Conservation (phyloP, 2,888 invertebrate genomes). For the Eupithecia exiguata region DNA sequence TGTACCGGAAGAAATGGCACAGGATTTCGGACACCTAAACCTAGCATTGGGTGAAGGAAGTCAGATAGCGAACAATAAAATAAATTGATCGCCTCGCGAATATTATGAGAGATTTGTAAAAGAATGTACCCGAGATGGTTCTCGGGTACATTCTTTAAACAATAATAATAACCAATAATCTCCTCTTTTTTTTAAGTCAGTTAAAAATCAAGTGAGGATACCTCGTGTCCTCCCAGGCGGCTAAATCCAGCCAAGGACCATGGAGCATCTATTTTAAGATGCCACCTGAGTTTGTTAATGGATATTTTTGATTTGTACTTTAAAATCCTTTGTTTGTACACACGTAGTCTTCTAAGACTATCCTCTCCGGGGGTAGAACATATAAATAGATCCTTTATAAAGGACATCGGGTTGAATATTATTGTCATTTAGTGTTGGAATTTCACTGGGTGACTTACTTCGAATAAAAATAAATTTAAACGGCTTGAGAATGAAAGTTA, state of each 20-base stretch:
- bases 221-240: background rate
- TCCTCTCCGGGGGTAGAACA: conserved; percentile 26
- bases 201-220: no score
- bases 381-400: conserved; percentile 29
- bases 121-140: no score
- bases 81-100: no score
- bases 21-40: background rate
- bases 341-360: conserved; percentile 17
- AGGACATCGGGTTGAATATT: conserved; percentile 6
- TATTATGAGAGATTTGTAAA: no score
- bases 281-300: conserved; percentile 18
- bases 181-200: no score
- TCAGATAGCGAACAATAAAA: no score
- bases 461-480: background rate
- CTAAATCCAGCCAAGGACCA: background rate
- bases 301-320: conserved; percentile 20
- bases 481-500: background rate
- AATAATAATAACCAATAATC: no score
- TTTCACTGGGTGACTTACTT: background rate
- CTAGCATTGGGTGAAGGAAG: background rate
- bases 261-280: conserved; percentile 17
- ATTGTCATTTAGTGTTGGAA: conserved; percentile 22
- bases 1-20: background rate
- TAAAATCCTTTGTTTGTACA: conserved; percentile 27
- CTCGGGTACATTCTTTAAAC: no score